Evolutionary conservation across 2,888 invertebrate species (phyloP), one percentile per base, ranked within the genome.

Genomic region (Ferdinandea cuprea): DNA sequence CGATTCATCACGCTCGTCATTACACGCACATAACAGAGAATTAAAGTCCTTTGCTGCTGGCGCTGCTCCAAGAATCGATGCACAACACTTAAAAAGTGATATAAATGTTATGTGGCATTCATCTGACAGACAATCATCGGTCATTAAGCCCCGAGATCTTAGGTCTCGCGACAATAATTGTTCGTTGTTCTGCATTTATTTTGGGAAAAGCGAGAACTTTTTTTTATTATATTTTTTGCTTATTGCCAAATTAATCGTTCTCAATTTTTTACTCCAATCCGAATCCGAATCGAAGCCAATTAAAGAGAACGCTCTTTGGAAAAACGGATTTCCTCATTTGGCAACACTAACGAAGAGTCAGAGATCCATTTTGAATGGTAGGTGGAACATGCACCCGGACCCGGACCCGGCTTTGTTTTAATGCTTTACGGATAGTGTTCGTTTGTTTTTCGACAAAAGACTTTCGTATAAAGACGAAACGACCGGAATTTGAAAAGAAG

Each of bases 91-190:
- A 58, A 58, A 80, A 69, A 69, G 69, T 42, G 52, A 80, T 76
- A 69, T 76, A 69, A 80, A 80, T 80, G 74, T 52, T 68, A 80
- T 65, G 63, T 76, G 80, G 76, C 76, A 80, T 76, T 76, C 25
- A 76, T 80, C 50, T 69, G 80, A 76, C 80, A 80, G 74, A 56
- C 56, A 21, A 50, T 30, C 69, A 80, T 80, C 80, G 69, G 69
- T 76, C 76, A 76, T 76, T 69, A 76, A 63, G 58, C 17, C 21
- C 58, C 58, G 44, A 25, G 46, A 32, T n/a, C 2, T n/a, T n/a
- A n/a, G n/a, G 21, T 7, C 19, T 40, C n/a, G 28, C n/a, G 19
- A 46, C 32, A 44, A 65, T 50, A 46, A 78, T 56, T 48, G 56
- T 32, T 54, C 32, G 77, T 63, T 40, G 17, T 15, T 37, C 28